Evolutionary conservation across 1,140 invertebrate genomes (phyloP).

Genomic region (Pogonus chalceus): DNA sequence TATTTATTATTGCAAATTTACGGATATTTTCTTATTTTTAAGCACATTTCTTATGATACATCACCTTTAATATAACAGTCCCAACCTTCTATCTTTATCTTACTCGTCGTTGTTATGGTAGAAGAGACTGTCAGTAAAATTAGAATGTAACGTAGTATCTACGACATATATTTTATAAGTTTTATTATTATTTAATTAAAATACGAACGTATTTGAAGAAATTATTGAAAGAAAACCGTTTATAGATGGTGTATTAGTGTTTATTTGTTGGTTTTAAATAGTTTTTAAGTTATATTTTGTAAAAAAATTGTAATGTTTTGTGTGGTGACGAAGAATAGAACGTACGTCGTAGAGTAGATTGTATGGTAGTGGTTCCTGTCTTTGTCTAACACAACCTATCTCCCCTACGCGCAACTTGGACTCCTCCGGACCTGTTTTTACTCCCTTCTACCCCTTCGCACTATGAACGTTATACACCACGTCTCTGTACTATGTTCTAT

Average conservation of each 20-base stretch:
- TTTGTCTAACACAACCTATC: not conserved
- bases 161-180: not conserved
- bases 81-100: not conserved
- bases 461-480: not conserved
- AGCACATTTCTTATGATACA: not conserved
- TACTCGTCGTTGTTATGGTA: not conserved
- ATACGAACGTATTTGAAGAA: no score
- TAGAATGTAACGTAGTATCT: not conserved
- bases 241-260: no score
- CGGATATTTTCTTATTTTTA: not conserved
- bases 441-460: not conserved
- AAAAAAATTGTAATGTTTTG: not conserved
- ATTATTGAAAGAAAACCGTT: no score
- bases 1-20: constrained; percentile 1
- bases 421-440: not conserved
- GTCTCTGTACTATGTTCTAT: not conserved
- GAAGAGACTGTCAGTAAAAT: not conserved
- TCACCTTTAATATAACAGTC: constrained; percentile 1
- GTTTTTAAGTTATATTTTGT: not conserved
- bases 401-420: not conserved
- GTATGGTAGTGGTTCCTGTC: not conserved
- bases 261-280: no score
- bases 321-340: not conserved
- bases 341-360: not conserved
- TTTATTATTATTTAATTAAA: no score